A percentile compares a stretch with the other conserved stretches of the same genome.
These are phyloP conservation scores for Lithosia quadra DNA, from an alignment of 2,888 invertebrate species.

Conservation along the genomic window DNA sequence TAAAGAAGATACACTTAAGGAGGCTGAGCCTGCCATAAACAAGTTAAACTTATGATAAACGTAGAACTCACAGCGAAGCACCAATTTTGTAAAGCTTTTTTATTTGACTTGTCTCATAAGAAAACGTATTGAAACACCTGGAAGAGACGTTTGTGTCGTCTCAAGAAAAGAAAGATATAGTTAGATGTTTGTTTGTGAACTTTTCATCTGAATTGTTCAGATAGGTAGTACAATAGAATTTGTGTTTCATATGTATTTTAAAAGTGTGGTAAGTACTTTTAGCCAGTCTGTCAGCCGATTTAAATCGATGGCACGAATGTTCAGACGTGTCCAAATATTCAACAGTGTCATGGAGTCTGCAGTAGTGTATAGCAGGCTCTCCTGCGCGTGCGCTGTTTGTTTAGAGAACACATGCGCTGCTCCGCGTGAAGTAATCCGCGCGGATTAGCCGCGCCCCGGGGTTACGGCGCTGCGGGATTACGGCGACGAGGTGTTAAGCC, in stretches of 20 bases:
- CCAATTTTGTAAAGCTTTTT: too few species aligned
- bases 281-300: background rate
- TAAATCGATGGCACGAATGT: background rate
- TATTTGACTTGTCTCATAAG: too few species aligned
- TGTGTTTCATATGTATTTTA: background rate
- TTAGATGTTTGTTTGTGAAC: too few species aligned
- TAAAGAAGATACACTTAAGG: too few species aligned
- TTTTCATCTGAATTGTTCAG: background rate
- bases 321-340: background rate
- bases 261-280: too few species aligned
- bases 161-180: background rate
- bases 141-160: background rate
- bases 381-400: constrained; percentile 15
- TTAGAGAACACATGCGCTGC: constrained; percentile 20
- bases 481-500: constrained; percentile 40
- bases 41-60: too few species aligned
- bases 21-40: too few species aligned
- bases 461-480: constrained; percentile 27
- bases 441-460: constrained; percentile 13
- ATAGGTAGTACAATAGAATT: background rate
- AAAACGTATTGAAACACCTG: background rate
- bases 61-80: too few species aligned
- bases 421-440: constrained; percentile 10
- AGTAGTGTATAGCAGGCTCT: background rate
- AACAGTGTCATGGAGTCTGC: background rate